phyloP scores from a whole-genome alignment of 2,113 vertebrate species.

The Syngnathus scovelli region DNA sequence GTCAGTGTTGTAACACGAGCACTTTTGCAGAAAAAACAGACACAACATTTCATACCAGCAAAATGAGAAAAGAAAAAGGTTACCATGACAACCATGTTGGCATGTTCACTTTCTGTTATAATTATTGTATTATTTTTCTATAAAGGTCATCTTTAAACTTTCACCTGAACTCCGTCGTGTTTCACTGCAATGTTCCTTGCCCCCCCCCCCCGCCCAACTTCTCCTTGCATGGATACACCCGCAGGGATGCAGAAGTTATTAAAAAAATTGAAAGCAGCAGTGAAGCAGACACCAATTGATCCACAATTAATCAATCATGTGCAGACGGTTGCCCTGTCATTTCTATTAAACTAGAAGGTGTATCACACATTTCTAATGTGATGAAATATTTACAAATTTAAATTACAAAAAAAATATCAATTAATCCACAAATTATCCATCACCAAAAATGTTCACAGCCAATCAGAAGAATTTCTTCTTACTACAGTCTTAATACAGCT shows the following conservation, averaged over 20 bases:
- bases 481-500: no score
- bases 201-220: no score
- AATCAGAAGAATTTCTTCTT: no score
- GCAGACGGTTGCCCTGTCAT: not conserved
- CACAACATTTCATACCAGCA: not conserved
- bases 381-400: no score
- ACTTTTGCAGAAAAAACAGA: not conserved
- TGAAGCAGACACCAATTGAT: slow-evolving; percentile 3
- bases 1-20: not conserved
- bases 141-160: not conserved
- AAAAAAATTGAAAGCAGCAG: slow-evolving; percentile 11
- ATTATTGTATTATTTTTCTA: not conserved
- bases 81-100: not conserved
- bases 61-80: not conserved
- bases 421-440: no score
- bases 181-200: not conserved
- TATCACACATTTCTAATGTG: no score
- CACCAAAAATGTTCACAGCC: no score
- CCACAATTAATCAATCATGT: slow-evolving; percentile 1
- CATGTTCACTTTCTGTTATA: not conserved
- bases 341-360: not conserved
- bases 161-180: no score
- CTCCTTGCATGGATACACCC: not conserved
- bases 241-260: not conserved
- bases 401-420: no score